A percentile compares a stretch with the other conserved stretches of the same genome.
These are phyloP conservation scores for Schlechtendalia chinensis DNA, from an alignment of 1,140 invertebrate genomes.

Conservation along the genomic window DNA sequence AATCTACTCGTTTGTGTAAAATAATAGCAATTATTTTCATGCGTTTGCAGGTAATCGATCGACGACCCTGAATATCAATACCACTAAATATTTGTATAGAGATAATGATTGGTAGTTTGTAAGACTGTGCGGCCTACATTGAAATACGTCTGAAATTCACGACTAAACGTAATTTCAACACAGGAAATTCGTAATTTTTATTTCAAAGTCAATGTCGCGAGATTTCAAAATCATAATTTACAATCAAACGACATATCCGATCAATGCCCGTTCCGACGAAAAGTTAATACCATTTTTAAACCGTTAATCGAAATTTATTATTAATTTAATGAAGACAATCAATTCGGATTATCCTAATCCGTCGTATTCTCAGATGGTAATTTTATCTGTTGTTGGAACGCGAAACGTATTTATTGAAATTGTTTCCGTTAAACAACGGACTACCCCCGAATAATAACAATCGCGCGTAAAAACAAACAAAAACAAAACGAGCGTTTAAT, in stretches of 20 bases:
- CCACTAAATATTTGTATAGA: neutral
- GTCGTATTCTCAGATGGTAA: too few relatives aligned
- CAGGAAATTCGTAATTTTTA: neutral
- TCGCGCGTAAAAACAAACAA: too few relatives aligned
- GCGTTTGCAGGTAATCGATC: constrained; percentile 8
- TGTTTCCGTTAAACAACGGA: too few relatives aligned
- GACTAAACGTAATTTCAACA: neutral
- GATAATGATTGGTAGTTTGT: neutral
- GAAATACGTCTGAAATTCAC: neutral
- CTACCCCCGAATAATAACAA: too few relatives aligned
- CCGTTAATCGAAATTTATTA: too few relatives aligned
- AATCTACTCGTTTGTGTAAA: constrained; percentile 10
- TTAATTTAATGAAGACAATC: too few relatives aligned
- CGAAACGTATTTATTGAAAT: too few relatives aligned
- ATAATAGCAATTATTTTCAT: constrained; percentile 29
- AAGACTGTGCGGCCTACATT: neutral
- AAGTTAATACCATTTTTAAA: too few relatives aligned
- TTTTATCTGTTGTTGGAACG: too few relatives aligned
- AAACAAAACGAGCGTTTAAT: too few relatives aligned
- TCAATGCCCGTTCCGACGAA: neutral
- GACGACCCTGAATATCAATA: neutral
- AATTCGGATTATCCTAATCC: too few relatives aligned
- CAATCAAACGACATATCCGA: neutral
- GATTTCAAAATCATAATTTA: neutral
- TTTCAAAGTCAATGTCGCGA: constrained; percentile 23